Base-by-base conservation (phyloP, 2,113 vertebrate genomes). In the Chamaea fasciata region DNA sequence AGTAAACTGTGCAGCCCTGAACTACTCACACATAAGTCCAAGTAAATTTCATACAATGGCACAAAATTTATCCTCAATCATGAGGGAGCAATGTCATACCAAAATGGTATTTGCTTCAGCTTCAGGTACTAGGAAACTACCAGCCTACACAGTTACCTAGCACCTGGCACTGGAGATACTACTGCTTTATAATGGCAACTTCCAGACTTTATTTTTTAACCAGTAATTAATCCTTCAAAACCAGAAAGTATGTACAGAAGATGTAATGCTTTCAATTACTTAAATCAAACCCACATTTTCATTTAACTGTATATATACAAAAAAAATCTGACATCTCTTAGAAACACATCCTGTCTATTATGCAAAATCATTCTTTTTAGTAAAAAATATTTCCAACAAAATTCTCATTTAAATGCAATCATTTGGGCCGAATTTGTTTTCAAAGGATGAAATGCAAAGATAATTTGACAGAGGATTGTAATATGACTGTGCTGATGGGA, bases 61-160 rank as follows among this genome's bases (percentile, higher is more conserved):
- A 76, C 27, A 80, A 73, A 79, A 77, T 13, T 11, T 27, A 30
- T 9, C 7, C 23, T 21, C 8, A 60, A n/a, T 18, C 41, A 46
- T 31, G 44, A 23, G 7, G 39, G 18, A 84, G 3, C 10, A 47
- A 26, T 39, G 42, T 4, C 3, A 0, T 9, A 7, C 2, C 19
- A 76, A 88, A 88, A 47, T 20, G 8, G 1, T 41, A 5, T 47
- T 76, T 74, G 2, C 2, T 92, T 15, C 42, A 74, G 6, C n/a
- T 35, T 37, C 24, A 55, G 10, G 4, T 35, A 33, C 20, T 35
- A 33, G 31, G 37, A 85, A 85, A 22, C 24, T 19, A 21, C 8
- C 41, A 56, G 15, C 27, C 28, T 52, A 35, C 7, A 47, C 0
- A 28, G 37, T 55, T 75, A 21, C 13, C 26, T 46, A 79, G 41